Conservation (phyloP, 2,888 invertebrate genomes). For the Flabesymbios commensalis region DNA sequence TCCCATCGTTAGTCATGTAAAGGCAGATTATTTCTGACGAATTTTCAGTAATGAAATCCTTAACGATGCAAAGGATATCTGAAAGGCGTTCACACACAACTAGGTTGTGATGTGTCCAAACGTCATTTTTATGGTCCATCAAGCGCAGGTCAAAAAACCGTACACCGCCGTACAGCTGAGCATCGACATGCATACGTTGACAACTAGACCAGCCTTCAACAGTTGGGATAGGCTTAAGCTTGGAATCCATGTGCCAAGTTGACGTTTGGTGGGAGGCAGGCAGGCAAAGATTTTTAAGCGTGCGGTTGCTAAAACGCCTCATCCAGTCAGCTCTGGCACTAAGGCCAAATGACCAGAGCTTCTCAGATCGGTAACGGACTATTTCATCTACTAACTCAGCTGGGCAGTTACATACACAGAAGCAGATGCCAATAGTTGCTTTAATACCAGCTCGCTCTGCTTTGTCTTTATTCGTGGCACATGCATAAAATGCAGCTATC, state of each 20-base stretch:
- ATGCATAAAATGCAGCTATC: slow-evolving; percentile 21
- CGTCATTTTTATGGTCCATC: slow-evolving; percentile 20
- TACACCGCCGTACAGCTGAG: slow-evolving; percentile 25
- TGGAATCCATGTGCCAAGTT: slow-evolving; percentile 17
- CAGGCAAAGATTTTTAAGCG: slow-evolving; percentile 20
- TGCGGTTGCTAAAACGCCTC: slow-evolving; percentile 8
- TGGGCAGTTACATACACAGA: slow-evolving; percentile 14
- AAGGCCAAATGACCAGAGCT: slow-evolving; percentile 17
- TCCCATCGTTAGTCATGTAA: slow-evolving; percentile 20
- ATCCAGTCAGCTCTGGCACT: slow-evolving; percentile 26
- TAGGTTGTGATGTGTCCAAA: slow-evolving; percentile 18
- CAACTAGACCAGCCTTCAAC: slow-evolving; percentile 26
- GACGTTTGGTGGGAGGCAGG: slow-evolving; percentile 29
- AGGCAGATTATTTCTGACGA: slow-evolving; percentile 25
- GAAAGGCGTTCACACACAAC: slow-evolving; percentile 18
- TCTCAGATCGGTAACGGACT: slow-evolving; percentile 12
- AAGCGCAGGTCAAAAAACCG: slow-evolving; percentile 29
- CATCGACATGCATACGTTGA: slow-evolving; percentile 19
- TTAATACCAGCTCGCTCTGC: slow-evolving; percentile 31
- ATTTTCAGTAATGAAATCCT: slow-evolving; percentile 22
- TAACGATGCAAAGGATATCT: slow-evolving; percentile 19
- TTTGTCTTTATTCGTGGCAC: slow-evolving; percentile 12
- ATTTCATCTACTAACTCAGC: slow-evolving; percentile 26
- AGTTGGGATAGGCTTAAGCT: slow-evolving; percentile 12
- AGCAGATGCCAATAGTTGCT: slow-evolving; percentile 27